phyloP scores from a whole-genome alignment of 2,888 invertebrate genomes.

The Sylvicola cinctus region DNA sequence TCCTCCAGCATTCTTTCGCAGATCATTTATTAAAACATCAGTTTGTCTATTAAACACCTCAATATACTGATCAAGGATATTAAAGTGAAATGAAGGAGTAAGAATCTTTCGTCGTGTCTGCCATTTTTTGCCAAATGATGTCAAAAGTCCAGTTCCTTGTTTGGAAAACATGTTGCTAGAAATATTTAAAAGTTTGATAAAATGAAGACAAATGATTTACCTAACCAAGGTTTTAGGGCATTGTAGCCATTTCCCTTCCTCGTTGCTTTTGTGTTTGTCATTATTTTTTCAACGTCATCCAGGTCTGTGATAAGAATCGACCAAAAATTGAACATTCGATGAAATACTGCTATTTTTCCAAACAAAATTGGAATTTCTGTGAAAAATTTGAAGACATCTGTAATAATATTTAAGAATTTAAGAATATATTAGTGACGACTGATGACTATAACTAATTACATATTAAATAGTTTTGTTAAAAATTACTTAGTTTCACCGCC shows the following conservation, averaged over 20 bases:
- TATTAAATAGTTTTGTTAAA: no score
- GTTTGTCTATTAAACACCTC: slow-evolving; percentile 44
- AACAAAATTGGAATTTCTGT: no score
- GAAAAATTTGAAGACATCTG: no score
- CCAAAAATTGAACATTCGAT: no score
- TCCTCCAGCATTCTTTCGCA: slow-evolving; percentile 22
- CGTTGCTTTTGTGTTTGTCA: slow-evolving; percentile 16
- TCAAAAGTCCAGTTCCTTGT: not conserved
- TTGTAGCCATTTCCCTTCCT: slow-evolving; percentile 33
- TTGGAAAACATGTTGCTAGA: no score
- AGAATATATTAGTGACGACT: no score
- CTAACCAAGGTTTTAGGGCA: slow-evolving; percentile 28
- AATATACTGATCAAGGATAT: slow-evolving; percentile 51
- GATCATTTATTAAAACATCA: slow-evolving; percentile 30
- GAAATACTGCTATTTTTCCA: no score
- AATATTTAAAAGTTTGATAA: no score
- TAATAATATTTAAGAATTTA: no score
- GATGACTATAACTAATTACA: no score
- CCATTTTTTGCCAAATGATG: slow-evolving; percentile 28
- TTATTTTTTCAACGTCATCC: slow-evolving; percentile 20
- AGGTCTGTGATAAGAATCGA: no score
- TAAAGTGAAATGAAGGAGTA: slow-evolving; percentile 64
- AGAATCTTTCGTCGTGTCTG: slow-evolving; percentile 42
- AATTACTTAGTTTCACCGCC: no score
- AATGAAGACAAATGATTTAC: slow-evolving; percentile 8